Evolutionary conservation across 2,113 vertebrate species (phyloP).

Genomic region (Mustela nigripes): DNA sequence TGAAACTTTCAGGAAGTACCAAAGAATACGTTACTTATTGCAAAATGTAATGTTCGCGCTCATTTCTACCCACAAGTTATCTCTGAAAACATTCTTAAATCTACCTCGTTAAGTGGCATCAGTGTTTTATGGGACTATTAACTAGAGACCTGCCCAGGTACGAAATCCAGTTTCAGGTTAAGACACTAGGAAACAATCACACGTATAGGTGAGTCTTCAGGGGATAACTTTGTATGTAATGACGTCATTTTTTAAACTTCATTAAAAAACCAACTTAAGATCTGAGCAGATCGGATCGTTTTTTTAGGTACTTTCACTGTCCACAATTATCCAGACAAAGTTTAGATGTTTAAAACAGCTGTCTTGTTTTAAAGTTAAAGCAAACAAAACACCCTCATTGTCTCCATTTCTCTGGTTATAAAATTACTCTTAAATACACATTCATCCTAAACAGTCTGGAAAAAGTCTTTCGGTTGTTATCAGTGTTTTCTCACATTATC

Average conservation of each 20-base stretch:
- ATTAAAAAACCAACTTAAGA: slow-evolving; percentile 77
- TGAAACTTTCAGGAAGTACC: slow-evolving; percentile 23
- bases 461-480: slow-evolving; percentile 71
- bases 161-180: not conserved
- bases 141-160: not conserved
- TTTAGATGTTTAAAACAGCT: slow-evolving; percentile 61
- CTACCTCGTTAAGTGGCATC: not conserved
- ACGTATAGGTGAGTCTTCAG: not conserved
- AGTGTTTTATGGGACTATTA: slow-evolving; percentile 15
- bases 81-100: slow-evolving; percentile 19
- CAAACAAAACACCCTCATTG: slow-evolving; percentile 69
- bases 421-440: slow-evolving; percentile 82
- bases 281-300: not conserved
- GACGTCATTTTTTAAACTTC: slow-evolving; percentile 75
- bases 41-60: slow-evolving; percentile 27
- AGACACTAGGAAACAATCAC: slow-evolving; percentile 5
- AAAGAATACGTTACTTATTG: slow-evolving; percentile 18
- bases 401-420: slow-evolving; percentile 75
- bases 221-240: slow-evolving; percentile 38
- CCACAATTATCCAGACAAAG: slow-evolving; percentile 69
- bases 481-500: slow-evolving; percentile 76
- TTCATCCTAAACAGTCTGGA: slow-evolving; percentile 72
- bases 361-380: slow-evolving; percentile 78
- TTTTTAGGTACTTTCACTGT: slow-evolving; percentile 71
- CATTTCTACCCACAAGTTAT: not conserved